These are phyloP conservation scores for Coccyzus lansbergi DNA, from an alignment of 2,797 vertebrate species.

Conservation along the genomic window DNA sequence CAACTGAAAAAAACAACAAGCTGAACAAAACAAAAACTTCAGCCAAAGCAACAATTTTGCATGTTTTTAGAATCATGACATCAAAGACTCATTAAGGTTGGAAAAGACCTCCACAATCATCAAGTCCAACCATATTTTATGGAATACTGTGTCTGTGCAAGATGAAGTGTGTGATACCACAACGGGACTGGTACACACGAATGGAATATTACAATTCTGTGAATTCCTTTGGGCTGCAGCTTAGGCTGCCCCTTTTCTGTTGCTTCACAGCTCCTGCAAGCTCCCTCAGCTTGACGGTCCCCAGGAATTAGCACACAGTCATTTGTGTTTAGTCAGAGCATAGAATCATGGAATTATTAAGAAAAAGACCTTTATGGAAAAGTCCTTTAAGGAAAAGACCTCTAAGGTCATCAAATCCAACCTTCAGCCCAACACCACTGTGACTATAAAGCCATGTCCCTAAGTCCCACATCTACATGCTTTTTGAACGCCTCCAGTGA, in stretches of 20 bases:
- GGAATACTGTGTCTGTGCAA: neutral
- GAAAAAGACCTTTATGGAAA: too few relatives aligned
- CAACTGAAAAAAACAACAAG: neutral
- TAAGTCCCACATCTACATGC: too few relatives aligned
- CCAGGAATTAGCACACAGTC: neutral
- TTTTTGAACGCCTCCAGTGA: too few relatives aligned
- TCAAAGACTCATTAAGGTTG: too few relatives aligned
- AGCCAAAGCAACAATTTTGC: neutral
- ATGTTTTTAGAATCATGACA: neutral
- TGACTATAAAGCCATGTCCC: too few relatives aligned
- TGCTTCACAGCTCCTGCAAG: neutral
- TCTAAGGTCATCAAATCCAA: too few relatives aligned
- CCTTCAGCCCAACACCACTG: too few relatives aligned
- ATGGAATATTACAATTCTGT: fast-evolving
- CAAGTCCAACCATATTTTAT: neutral
- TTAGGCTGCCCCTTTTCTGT: too few relatives aligned
- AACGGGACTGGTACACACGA: fast-evolving
- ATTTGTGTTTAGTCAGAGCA: fast-evolving
- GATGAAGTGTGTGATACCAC: fast-evolving
- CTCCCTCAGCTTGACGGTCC: too few relatives aligned
- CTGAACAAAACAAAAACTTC: neutral
- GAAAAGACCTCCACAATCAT: too few relatives aligned
- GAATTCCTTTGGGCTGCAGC: neutral
- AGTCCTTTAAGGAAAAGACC: too few relatives aligned
- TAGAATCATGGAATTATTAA: too few relatives aligned